These are phyloP conservation scores for Platyrinchus mystaceus DNA, from an alignment of 2,797 vertebrate genomes.

Conservation along the genomic window DNA sequence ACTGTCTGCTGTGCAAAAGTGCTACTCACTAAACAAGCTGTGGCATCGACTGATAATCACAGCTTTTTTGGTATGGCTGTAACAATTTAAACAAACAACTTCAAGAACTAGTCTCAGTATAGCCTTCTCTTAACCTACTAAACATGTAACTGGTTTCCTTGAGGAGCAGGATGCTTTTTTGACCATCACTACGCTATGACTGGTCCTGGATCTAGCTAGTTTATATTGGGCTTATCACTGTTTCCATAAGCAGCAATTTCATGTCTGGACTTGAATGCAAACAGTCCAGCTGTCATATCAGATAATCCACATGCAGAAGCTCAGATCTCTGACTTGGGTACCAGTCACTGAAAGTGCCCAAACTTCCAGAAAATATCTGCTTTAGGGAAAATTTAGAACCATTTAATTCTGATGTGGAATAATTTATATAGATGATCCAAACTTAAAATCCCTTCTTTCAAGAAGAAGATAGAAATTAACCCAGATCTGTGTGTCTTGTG, in stretches of 20 bases:
- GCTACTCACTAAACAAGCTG: not conserved
- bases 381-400: not conserved
- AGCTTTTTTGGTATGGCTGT: not conserved
- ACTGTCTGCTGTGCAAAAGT: not conserved
- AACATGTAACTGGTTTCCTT: not conserved
- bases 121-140: not conserved
- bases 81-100: not conserved
- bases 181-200: rapidly evolving
- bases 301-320: not conserved
- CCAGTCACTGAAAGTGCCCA: not conserved
- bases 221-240: not conserved
- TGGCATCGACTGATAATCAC: not conserved
- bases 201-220: not conserved
- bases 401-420: not conserved
- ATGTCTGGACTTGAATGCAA: not conserved
- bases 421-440: not conserved
- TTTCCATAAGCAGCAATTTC: not conserved
- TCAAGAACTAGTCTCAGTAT: not conserved
- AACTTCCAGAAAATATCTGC: not conserved
- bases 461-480: not conserved
- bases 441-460: not conserved
- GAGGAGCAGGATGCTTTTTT: not conserved
- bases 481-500: not conserved
- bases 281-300: not conserved
- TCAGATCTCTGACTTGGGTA: not conserved